phyloP scores from a whole-genome alignment of 2,797 vertebrate genomes.

The Spinus olivaceus region DNA sequence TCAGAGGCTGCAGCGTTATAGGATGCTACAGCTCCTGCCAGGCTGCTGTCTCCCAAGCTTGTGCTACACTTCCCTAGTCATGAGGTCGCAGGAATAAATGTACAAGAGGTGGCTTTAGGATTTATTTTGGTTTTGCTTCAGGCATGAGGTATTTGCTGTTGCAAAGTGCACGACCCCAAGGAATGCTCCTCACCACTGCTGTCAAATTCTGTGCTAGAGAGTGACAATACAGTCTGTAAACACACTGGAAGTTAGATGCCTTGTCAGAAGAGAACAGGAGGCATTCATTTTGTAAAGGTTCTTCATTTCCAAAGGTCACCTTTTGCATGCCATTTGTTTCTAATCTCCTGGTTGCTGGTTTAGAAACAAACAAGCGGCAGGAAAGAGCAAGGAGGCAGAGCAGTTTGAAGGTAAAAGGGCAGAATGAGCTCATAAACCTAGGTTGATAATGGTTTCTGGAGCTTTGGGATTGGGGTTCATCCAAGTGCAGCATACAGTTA shows the following conservation, averaged over 20 bases:
- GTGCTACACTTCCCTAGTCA: not conserved
- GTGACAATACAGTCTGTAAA: not conserved
- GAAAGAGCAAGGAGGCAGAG: not conserved
- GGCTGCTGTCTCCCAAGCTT: not conserved
- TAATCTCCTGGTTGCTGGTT: constrained; percentile 12
- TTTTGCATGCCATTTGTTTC: constrained; percentile 35
- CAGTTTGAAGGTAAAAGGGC: not conserved
- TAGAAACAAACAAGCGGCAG: constrained; percentile 9
- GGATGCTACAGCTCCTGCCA: not conserved
- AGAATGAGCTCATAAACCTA: not conserved
- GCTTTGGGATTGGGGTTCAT: not conserved
- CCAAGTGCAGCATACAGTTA: not conserved
- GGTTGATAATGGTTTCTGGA: not conserved
- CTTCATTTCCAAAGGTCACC: constrained; percentile 29
- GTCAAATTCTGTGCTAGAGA: not conserved
- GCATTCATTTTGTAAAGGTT: not conserved
- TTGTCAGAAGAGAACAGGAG: constrained; percentile 8
- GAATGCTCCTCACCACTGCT: not conserved
- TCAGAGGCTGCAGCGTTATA: not conserved
- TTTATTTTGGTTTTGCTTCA: not conserved
- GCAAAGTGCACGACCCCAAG: constrained; percentile 3
- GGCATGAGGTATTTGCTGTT: not conserved
- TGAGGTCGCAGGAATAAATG: not conserved
- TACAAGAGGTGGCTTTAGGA: not conserved
- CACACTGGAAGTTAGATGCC: not conserved